Percentiles rank a stretch among this genome's conserved stretches.
phyloP scores from a whole-genome alignment of 2,797 vertebrate genomes.

The Enteromius paludinosus region DNA sequence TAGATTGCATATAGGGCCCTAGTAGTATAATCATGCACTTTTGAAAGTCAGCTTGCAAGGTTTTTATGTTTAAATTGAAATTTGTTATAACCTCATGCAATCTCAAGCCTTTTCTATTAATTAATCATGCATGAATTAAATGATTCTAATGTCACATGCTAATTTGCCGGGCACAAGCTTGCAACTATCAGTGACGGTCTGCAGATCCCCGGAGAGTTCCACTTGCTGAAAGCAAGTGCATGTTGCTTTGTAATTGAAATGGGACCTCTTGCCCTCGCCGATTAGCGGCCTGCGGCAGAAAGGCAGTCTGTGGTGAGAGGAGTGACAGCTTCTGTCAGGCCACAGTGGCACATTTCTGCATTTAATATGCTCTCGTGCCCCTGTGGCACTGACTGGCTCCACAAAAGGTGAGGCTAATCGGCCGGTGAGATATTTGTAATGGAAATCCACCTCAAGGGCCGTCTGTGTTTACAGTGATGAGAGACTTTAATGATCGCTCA shows the following conservation, averaged over 20 bases:
- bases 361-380: slow-evolving; percentile 25
- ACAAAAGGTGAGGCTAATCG: slow-evolving; percentile 9
- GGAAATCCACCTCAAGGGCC: not conserved
- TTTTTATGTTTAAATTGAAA: not conserved
- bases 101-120: not conserved
- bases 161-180: slow-evolving; percentile 4
- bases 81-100: not conserved
- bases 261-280: slow-evolving; percentile 30
- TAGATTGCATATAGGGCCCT: not conserved
- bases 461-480: slow-evolving; percentile 20
- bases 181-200: not conserved
- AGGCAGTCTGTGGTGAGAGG: not conserved
- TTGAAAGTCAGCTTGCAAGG: not conserved
- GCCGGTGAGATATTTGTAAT: slow-evolving; percentile 12
- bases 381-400: not conserved
- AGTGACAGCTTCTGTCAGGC: slow-evolving; percentile 33
- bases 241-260: slow-evolving; percentile 43
- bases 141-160: slow-evolving; percentile 15
- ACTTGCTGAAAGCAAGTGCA: not conserved
- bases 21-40: no score
- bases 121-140: slow-evolving; percentile 19
- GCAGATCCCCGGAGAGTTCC: slow-evolving; percentile 21
- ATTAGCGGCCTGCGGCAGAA: slow-evolving; percentile 17
- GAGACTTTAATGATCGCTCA: slow-evolving; percentile 27
- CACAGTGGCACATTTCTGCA: slow-evolving; percentile 19